These are phyloP conservation scores for Heliconius hermathena DNA, from an alignment of 1,140 invertebrate genomes.

Conservation along the genomic window DNA sequence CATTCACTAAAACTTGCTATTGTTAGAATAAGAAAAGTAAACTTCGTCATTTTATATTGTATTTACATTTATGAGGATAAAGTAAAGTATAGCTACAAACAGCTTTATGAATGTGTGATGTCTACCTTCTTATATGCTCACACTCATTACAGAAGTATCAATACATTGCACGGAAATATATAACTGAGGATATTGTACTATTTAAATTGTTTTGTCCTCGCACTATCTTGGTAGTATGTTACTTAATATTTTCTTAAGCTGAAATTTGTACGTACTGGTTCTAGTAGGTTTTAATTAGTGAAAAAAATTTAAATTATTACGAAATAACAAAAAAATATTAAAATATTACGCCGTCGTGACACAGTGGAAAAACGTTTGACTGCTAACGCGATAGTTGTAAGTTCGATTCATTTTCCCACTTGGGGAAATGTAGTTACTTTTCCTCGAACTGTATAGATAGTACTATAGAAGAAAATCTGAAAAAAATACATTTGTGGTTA, in stretches of 20 bases:
- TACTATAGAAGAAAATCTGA: no score
- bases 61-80: not conserved
- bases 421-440: no score
- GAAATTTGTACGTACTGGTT: not conserved
- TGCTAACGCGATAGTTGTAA: no score
- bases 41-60: not conserved
- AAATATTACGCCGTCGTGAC: no score
- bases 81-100: not conserved
- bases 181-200: not conserved
- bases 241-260: not conserved
- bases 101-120: not conserved
- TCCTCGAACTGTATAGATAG: no score
- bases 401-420: no score
- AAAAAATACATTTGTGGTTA: no score
- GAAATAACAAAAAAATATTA: no score
- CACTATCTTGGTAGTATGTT: not conserved
- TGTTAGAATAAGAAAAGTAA: not conserved
- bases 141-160: conserved; percentile 4
- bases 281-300: no score
- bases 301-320: not conserved
- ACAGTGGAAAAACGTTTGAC: no score
- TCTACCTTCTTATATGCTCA: conserved; percentile 1
- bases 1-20: conserved; percentile 14
- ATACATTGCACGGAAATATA: not conserved
- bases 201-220: conserved; percentile 7